Evolutionary conservation across 2,888 invertebrate species (phyloP).

Genomic region (Erebia aethiops): DNA sequence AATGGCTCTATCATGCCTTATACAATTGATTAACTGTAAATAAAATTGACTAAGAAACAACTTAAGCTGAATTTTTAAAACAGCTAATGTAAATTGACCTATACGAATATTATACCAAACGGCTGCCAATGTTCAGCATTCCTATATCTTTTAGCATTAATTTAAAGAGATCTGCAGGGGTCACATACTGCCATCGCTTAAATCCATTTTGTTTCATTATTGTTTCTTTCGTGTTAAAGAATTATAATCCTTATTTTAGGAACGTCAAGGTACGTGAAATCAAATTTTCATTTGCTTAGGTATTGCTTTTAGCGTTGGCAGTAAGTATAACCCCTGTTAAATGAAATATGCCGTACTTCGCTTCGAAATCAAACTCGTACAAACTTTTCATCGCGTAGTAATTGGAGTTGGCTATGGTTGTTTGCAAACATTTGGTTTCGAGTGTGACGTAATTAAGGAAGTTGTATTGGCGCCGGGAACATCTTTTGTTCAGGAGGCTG

Average conservation of each 20-base stretch:
- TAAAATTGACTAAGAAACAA: neutral
- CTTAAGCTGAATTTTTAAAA: neutral
- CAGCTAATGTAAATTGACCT: neutral
- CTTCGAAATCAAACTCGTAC: conserved; percentile 29
- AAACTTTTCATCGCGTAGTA: conserved; percentile 34
- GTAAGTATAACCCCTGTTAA: no score
- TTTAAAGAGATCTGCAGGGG: neutral
- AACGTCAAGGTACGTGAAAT: no score
- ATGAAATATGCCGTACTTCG: neutral
- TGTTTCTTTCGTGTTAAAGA: no score
- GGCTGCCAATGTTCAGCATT: neutral
- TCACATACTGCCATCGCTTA: no score
- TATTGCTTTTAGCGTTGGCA: no score
- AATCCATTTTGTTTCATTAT: no score
- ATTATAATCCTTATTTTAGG: no score
- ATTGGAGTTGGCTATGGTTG: conserved; percentile 38
- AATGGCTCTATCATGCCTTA: neutral
- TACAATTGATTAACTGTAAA: neutral
- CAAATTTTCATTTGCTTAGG: no score
- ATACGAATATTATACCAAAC: neutral
- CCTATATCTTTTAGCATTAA: conserved; percentile 5
- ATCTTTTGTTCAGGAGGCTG: conserved; percentile 36
- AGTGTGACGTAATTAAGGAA: conserved; percentile 39
- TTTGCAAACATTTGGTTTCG: conserved; percentile 40
- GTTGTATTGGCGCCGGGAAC: conserved; percentile 34